These are phyloP conservation scores for Echinops telfairi DNA, from an alignment of 2,113 vertebrate species.

Conservation along the genomic window DNA sequence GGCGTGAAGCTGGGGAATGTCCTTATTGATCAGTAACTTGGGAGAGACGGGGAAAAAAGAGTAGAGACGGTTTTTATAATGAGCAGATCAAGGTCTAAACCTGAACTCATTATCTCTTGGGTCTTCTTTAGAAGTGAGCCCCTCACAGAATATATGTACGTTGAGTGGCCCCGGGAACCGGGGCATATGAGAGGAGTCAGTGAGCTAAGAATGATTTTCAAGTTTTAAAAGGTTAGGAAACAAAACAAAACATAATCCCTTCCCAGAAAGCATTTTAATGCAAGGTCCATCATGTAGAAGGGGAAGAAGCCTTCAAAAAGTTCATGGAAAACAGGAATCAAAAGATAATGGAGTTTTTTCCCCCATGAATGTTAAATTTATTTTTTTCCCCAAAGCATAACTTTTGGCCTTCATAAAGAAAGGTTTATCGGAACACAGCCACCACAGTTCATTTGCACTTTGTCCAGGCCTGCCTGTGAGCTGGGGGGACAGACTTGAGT, in stretches of 20 bases:
- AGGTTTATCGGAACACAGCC: slow-evolving; percentile 56
- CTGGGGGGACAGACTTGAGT: background rate
- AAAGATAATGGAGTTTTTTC: slow-evolving; percentile 20
- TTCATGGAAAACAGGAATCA: slow-evolving; percentile 33
- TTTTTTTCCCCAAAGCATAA: slow-evolving; percentile 71
- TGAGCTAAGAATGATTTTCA: slow-evolving; percentile 36
- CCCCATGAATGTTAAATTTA: background rate
- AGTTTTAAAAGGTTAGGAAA: background rate
- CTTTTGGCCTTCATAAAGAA: slow-evolving; percentile 67
- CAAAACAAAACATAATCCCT: no score
- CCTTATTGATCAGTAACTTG: background rate
- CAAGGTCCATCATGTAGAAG: no score
- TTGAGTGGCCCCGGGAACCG: background rate
- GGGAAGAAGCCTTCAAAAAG: background rate
- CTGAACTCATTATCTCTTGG: background rate
- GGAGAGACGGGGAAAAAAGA: background rate
- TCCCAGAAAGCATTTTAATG: no score
- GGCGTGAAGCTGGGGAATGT: background rate
- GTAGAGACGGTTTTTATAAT: slow-evolving; percentile 1
- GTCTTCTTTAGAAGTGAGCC: background rate
- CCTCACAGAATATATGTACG: background rate
- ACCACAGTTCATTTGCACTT: slow-evolving; percentile 66
- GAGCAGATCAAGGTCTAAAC: background rate
- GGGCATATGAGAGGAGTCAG: no score
- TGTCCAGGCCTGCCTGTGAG: slow-evolving; percentile 51